Conservation (phyloP, 2,888 invertebrate genomes). For the Synergus itoensis region DNA sequence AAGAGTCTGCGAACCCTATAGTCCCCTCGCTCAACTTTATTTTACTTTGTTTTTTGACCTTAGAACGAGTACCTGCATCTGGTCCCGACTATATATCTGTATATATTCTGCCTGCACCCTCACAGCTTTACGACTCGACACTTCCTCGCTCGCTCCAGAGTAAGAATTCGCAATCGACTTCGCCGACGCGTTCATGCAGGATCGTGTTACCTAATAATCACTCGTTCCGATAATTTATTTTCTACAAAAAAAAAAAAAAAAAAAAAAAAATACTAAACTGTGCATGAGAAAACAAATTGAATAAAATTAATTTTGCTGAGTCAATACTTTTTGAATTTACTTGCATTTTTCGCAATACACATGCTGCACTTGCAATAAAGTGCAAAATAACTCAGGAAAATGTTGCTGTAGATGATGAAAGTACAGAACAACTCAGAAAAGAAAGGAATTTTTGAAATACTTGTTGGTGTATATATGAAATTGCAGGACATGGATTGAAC, state of each 20-base stretch:
- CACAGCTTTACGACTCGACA: conserved; percentile 39
- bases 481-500: background rate
- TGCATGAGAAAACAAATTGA: background rate
- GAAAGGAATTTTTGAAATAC: background rate
- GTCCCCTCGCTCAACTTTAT: conserved; percentile 61
- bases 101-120: conserved; percentile 49
- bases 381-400: no score
- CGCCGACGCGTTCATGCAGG: conserved; percentile 12
- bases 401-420: no score
- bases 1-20: conserved; percentile 66
- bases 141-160: conserved; percentile 47
- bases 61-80: conserved; percentile 63
- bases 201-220: conserved; percentile 28
- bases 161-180: conserved; percentile 52
- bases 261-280: background rate
- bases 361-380: no score
- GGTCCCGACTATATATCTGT: conserved; percentile 48
- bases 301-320: no score
- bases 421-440: no score
- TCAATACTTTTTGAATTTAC: no score
- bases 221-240: conserved; percentile 28
- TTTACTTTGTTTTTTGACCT: conserved; percentile 67
- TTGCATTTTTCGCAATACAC: no score
- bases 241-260: background rate
- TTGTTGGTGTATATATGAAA: background rate